phyloP scores from a whole-genome alignment of 2,113 vertebrate genomes.

The Eptesicus fuscus region DNA sequence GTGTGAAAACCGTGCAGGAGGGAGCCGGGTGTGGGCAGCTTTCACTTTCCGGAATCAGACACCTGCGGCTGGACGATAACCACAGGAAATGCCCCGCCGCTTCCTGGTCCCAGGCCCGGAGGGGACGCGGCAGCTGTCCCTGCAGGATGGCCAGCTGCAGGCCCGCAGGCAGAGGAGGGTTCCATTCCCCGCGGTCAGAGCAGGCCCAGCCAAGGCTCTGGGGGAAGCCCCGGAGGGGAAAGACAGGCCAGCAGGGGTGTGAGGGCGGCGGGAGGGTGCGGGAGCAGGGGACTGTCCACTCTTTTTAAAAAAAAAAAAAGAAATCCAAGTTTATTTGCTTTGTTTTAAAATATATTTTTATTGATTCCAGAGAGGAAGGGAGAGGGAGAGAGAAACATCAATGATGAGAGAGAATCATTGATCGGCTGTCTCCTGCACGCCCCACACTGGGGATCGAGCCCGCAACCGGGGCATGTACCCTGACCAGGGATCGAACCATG shows the following conservation, averaged over 20 bases:
- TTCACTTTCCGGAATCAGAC: slow-evolving; percentile 7
- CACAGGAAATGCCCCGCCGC: not conserved
- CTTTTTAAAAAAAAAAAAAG: too few relatives aligned
- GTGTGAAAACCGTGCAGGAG: not conserved
- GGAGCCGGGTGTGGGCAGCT: not conserved
- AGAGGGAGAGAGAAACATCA: too few relatives aligned
- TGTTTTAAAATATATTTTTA: too few relatives aligned
- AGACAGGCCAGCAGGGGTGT: too few relatives aligned
- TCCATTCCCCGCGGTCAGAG: accelerated
- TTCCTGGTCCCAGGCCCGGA: not conserved
- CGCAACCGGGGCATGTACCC: too few relatives aligned
- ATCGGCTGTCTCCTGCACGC: too few relatives aligned
- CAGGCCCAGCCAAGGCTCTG: accelerated
- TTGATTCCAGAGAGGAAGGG: too few relatives aligned
- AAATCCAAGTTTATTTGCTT: too few relatives aligned
- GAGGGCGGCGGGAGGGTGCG: accelerated
- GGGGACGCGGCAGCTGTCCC: not conserved
- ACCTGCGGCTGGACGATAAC: not conserved
- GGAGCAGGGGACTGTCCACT: accelerated
- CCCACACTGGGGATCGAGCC: too few relatives aligned
- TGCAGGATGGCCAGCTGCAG: not conserved
- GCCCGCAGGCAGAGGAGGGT: accelerated
- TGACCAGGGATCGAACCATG: too few relatives aligned
- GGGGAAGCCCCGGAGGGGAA: too few relatives aligned
- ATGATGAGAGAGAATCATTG: too few relatives aligned